Evolutionary conservation across 1,140 invertebrate genomes (phyloP), one percentile per base, ranked within the genome.

Genomic region (Drosophila watanabei): DNA sequence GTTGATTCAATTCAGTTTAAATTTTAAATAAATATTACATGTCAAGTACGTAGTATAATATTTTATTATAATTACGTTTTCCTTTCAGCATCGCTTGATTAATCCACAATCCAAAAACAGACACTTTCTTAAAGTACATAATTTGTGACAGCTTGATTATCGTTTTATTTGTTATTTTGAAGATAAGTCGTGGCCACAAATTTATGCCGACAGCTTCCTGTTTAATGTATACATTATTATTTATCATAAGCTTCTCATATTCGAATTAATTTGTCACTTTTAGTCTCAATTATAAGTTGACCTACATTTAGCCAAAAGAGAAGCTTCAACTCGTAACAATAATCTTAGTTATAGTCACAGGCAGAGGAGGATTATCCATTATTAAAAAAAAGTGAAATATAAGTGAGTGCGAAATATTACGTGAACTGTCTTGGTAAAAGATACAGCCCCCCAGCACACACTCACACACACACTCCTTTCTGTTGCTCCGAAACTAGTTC

Each of bases 301-400:
- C 14, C 39, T 18, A 45, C 18, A 63, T 66, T 45, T 63, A 63
- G 16, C 8, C 8, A 32, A 3, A 35, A 46, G 33, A 10, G 13
- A n/a, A 32, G 48, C 11, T 37, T 35, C 4, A n/a, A 3, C 33
- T 7, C 13, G 4, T 2, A 35, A 24, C 28, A 35, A 32, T 24
- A 57, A 20, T 28, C 13, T 18, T 6, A 2, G 9, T 20, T 32
- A 16, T 30, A 5, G 28, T 30, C 51, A 24, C 30, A n/a, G 6
- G 13, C n/a, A 28, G n/a, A n/a, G n/a, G 4, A 16, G 11, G 37
- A 57, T 57, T 37, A 64, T 57, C 28, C 14, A 64, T 64, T 64
- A 64, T 64, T 57, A 58, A 41, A 41, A 35, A 49, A 56, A 46
- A 30, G 28, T 70, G 37, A 69, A 71, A 54, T 52, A 43, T 24